phyloP scores from a whole-genome alignment of 2,797 vertebrate species.

The Synaphobranchus kaupii region DNA sequence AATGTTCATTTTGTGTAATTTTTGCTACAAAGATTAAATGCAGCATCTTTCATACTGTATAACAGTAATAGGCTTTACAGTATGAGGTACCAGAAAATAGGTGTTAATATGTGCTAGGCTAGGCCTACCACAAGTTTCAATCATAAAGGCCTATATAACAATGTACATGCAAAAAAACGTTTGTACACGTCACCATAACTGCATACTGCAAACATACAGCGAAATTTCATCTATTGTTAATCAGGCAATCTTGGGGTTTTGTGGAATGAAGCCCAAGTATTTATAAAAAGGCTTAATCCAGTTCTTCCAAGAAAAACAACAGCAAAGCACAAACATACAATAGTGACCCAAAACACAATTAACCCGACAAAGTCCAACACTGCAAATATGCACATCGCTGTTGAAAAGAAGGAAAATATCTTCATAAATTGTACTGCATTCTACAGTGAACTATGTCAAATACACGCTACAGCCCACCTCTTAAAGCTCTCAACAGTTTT shows the following conservation, averaged over 20 bases:
- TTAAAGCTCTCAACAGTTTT: not conserved
- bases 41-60: not conserved
- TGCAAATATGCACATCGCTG: not conserved
- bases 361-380: not conserved
- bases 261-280: not conserved
- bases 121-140: not conserved
- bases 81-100: not conserved
- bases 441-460: not conserved
- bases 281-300: not conserved
- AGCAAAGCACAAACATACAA: constrained; percentile 1
- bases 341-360: not conserved
- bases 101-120: not conserved
- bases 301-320: not conserved
- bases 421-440: not conserved
- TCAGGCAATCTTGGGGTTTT: not conserved
- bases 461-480: not conserved
- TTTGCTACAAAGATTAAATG: not conserved
- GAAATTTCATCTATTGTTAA: not conserved
- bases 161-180: not conserved
- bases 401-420: not conserved
- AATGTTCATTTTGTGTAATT: too few species aligned
- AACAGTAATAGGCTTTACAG: not conserved
- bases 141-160: not conserved
- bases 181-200: not conserved
- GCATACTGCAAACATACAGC: not conserved